These are phyloP conservation scores for Lophochroa leadbeateri DNA, from an alignment of 2,113 vertebrate species.

Conservation along the genomic window DNA sequence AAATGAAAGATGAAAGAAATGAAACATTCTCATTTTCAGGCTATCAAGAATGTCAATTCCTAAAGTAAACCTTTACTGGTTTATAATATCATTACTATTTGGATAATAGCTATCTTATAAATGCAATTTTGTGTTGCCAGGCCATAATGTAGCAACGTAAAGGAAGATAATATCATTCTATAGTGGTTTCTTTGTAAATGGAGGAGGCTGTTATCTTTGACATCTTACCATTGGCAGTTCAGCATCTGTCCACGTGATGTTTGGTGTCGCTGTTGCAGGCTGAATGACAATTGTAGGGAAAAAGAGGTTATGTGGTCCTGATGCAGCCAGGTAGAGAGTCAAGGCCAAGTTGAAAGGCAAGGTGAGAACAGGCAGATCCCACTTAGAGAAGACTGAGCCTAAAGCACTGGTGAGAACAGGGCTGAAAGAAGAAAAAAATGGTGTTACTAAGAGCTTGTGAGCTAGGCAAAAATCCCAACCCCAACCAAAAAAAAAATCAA, in stretches of 20 bases:
- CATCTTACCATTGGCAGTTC: conserved; percentile 81
- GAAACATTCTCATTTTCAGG: not conserved
- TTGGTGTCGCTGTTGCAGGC: conserved; percentile 76
- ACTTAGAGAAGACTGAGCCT: conserved; percentile 86
- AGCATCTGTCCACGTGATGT: conserved; percentile 86
- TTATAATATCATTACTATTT: not conserved
- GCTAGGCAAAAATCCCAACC: not conserved
- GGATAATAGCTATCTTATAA: not conserved
- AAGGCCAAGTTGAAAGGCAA: conserved; percentile 92
- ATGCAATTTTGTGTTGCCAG: not conserved
- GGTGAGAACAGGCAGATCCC: conserved; percentile 94
- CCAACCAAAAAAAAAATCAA: not conserved
- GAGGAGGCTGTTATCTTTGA: not conserved
- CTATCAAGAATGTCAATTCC: not conserved
- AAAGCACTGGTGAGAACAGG: conserved; percentile 89
- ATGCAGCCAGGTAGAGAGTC: conserved; percentile 89
- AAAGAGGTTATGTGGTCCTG: conserved; percentile 85
- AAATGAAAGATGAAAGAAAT: not conserved
- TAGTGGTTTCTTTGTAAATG: not conserved
- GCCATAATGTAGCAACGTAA: not conserved
- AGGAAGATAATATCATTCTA: not conserved
- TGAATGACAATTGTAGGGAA: conserved; percentile 82
- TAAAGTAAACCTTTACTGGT: not conserved
- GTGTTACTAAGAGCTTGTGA: not conserved
- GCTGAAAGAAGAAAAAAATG: conserved; percentile 71